Conservation (phyloP, 2,888 invertebrate genomes). For the Lithophane ornitopus region DNA sequence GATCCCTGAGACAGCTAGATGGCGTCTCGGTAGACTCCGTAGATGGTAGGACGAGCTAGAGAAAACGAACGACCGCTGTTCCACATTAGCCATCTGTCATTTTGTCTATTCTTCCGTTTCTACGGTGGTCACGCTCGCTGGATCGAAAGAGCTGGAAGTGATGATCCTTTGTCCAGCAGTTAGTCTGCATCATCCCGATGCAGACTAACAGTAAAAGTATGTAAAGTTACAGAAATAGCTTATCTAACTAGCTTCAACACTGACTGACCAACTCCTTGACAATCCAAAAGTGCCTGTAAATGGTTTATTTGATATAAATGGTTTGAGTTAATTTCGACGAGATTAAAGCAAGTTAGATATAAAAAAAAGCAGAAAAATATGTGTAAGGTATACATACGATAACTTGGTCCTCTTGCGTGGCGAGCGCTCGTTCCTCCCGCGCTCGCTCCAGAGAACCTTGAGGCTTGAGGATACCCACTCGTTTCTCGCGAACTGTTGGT, state of each 20-base stretch:
- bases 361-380: too few species aligned
- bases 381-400: slow-evolving; percentile 22
- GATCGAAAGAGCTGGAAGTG: background rate
- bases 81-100: too few species aligned
- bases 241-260: background rate
- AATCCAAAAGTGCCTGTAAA: background rate
- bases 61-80: background rate
- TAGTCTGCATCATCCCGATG: too few species aligned
- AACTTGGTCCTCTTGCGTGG: slow-evolving; percentile 78
- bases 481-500: slow-evolving; percentile 87
- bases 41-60: background rate
- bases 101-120: too few species aligned
- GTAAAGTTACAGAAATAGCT: background rate
- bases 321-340: too few species aligned
- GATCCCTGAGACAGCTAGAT: too few species aligned
- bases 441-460: slow-evolving; percentile 93
- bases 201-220: background rate
- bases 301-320: too few species aligned
- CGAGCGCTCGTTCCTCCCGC: slow-evolving; percentile 91
- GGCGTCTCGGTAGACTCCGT: too few species aligned
- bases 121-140: too few species aligned
- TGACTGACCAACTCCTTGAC: background rate
- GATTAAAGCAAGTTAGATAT: too few species aligned
- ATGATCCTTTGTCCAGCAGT: background rate
- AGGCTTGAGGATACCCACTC: slow-evolving; percentile 93